These are phyloP conservation scores for Apostichopus japonicus DNA, from an alignment of 35 echinoderm and acorn worm genomes.

Conservation along the genomic window DNA sequence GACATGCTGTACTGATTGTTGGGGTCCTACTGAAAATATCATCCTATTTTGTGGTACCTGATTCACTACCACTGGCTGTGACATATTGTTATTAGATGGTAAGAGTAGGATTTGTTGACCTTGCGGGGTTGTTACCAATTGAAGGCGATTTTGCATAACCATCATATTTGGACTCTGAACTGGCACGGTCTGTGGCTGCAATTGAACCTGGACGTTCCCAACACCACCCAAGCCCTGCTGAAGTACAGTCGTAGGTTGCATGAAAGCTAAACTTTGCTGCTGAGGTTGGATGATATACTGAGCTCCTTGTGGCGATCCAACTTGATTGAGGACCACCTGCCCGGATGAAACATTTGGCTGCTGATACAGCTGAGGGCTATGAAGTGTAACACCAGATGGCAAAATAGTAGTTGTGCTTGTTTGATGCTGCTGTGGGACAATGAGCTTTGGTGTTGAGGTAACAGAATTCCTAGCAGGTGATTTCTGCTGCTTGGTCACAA, in stretches of 20 bases:
- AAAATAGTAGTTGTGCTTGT: slow-evolving; percentile 7
- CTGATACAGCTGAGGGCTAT: slow-evolving; percentile 36
- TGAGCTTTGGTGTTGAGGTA: neutral
- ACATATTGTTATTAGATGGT: slow-evolving; percentile 53
- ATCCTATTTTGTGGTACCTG: slow-evolving; percentile 34
- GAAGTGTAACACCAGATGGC: slow-evolving; percentile 2
- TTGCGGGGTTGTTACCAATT: slow-evolving; percentile 53
- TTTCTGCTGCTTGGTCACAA: neutral
- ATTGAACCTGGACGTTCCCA: slow-evolving; percentile 12
- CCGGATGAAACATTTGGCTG: neutral
- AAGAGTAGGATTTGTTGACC: slow-evolving; percentile 51
- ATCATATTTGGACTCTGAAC: slow-evolving; percentile 48
- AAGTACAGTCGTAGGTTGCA: slow-evolving; percentile 29
- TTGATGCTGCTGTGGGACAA: slow-evolving; percentile 8
- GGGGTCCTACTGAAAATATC: slow-evolving; percentile 19
- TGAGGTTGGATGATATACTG: slow-evolving; percentile 33
- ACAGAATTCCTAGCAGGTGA: slow-evolving; percentile 2
- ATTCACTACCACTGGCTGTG: slow-evolving; percentile 53
- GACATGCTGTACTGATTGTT: neutral
- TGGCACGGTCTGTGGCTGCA: slow-evolving; percentile 41
- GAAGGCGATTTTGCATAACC: slow-evolving; percentile 15
- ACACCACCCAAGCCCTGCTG: slow-evolving; percentile 26
- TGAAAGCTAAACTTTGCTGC: neutral
- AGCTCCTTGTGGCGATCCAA: slow-evolving; percentile 27
- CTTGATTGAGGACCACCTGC: slow-evolving; percentile 18